Evolutionary conservation across 1,140 invertebrate species (phyloP).

Genomic region (Melitaea cinxia): DNA sequence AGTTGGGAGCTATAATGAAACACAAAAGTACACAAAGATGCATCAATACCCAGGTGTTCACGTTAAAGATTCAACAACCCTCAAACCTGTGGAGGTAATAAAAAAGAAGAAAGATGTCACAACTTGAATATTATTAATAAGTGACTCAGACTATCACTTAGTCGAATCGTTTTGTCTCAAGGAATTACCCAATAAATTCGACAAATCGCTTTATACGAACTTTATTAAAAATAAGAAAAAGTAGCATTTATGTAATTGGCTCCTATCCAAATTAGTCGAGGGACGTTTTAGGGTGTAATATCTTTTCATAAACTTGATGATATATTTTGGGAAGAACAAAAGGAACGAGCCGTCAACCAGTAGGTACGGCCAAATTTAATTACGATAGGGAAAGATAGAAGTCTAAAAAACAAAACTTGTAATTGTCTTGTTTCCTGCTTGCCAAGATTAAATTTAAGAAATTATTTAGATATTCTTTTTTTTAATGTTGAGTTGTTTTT

Average conservation of each 20-base stretch:
- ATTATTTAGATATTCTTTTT: not conserved
- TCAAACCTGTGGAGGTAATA: not conserved
- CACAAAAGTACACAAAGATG: no score
- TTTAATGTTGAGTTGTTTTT: not conserved
- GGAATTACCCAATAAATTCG: conserved; percentile 18
- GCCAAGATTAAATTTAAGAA: not conserved
- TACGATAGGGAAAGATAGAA: conserved; percentile 44
- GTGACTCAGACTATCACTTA: conserved; percentile 5
- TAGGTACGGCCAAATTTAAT: conserved; percentile 75
- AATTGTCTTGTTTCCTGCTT: not conserved
- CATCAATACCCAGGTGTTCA: no score
- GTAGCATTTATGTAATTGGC: conserved; percentile 63
- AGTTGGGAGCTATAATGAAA: no score
- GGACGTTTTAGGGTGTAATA: conserved; percentile 60
- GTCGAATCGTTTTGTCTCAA: not conserved
- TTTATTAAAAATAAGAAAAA: conserved; percentile 50
- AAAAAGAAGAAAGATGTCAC: not conserved
- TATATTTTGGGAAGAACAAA: conserved; percentile 63
- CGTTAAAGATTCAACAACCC: no score
- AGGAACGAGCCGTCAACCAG: conserved; percentile 75
- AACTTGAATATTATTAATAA: conserved; percentile 1
- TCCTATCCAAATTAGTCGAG: conserved; percentile 62
- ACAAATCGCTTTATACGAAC: conserved; percentile 53
- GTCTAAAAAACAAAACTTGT: not conserved
- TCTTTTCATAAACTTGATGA: conserved; percentile 73